These are phyloP conservation scores for Nixonia krombeini DNA, from an alignment of 1,140 invertebrate species.

Conservation along the genomic window DNA sequence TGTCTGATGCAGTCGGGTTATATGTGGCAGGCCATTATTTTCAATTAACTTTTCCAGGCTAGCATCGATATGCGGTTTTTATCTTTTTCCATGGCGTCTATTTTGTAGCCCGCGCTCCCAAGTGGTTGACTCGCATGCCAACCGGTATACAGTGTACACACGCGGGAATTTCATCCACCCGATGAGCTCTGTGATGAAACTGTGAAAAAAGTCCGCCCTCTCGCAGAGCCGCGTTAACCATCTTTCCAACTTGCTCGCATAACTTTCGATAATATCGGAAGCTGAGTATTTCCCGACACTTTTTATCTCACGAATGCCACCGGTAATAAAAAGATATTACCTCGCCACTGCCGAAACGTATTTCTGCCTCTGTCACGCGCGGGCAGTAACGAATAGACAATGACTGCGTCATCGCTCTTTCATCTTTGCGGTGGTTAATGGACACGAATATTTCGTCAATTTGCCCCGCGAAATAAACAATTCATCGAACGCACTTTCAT, in stretches of 20 bases:
- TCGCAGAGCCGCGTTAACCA: slow-evolving; percentile 44
- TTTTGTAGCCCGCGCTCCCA: slow-evolving; percentile 41
- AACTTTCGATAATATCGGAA: slow-evolving; percentile 42
- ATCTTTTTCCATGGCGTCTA: slow-evolving; percentile 9
- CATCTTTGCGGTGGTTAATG: no score
- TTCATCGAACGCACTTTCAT: no score
- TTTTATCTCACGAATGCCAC: slow-evolving; percentile 6
- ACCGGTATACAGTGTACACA: slow-evolving; percentile 17
- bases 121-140: slow-evolving; percentile 19
- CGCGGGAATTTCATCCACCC: slow-evolving; percentile 21
- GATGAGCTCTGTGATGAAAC: slow-evolving; percentile 21
- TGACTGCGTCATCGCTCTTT: no score
- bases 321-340: background rate
- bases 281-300: slow-evolving; percentile 46
- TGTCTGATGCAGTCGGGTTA: slow-evolving; percentile 6
- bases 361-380: no score
- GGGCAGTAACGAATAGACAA: no score
- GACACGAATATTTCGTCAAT: no score
- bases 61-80: slow-evolving; percentile 10
- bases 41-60: slow-evolving; percentile 37
- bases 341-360: no score
- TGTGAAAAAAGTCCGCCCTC: slow-evolving; percentile 33
- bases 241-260: slow-evolving; percentile 30
- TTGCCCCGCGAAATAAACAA: no score
- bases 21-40: slow-evolving; percentile 32